These are phyloP conservation scores for Pipistrellus pipistrellus DNA, from an alignment of 2,797 vertebrate genomes.

Conservation along the genomic window DNA sequence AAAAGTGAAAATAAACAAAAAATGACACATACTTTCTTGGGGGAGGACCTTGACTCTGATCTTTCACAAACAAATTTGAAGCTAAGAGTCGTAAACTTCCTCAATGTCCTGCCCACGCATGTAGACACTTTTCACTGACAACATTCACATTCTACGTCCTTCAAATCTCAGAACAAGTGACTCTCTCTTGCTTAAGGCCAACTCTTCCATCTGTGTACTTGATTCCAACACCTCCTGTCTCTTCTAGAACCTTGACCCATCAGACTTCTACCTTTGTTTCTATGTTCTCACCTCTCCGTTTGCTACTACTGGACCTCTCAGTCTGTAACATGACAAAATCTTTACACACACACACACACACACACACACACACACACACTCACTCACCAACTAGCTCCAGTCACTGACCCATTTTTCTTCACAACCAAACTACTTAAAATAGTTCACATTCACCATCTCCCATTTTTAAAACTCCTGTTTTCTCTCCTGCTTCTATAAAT, in stretches of 20 bases:
- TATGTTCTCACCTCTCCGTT: not conserved
- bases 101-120: not conserved
- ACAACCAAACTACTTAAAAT: conserved; percentile 15
- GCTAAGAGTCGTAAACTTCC: not conserved
- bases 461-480: conserved; percentile 43
- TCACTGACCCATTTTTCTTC: conserved; percentile 11
- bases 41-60: too few relatives aligned
- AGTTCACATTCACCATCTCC: not conserved
- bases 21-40: too few relatives aligned
- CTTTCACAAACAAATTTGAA: not conserved
- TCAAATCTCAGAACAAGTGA: conserved; percentile 18
- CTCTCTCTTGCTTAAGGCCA: not conserved
- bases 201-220: not conserved
- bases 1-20: not conserved
- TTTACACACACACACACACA: not conserved
- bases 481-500: conserved; percentile 17
- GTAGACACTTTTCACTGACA: not conserved
- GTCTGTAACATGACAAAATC: not conserved
- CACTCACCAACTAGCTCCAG: not conserved
- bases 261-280: not conserved
- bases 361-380: not conserved
- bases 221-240: not conserved
- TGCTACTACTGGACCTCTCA: not conserved
- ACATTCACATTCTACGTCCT: not conserved
- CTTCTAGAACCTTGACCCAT: not conserved